Percentiles rank a stretch among this genome's conserved stretches.
Evolutionary conservation across 2,113 vertebrate species (phyloP).

Genomic region (Acinonyx jubatus): DNA sequence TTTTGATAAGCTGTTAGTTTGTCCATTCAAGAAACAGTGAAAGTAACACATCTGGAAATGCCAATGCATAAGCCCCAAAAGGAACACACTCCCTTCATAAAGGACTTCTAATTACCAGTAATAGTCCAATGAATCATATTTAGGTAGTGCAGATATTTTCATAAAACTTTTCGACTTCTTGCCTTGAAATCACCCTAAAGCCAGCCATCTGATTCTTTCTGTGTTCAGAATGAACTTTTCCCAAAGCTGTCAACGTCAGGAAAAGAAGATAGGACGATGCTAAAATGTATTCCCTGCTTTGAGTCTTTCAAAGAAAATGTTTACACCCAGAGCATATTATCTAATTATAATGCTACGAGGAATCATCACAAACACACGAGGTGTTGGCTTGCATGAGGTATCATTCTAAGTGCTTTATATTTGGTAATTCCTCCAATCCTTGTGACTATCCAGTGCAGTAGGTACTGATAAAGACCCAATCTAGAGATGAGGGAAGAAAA

Average conservation of each 20-base stretch:
- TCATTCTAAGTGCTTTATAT: neutral
- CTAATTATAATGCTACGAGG: neutral
- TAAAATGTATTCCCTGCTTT: neutral
- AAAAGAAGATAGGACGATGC: neutral
- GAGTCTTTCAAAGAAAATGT: neutral
- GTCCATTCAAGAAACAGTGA: neutral
- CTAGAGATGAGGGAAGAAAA: neutral
- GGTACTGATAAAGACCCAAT: neutral
- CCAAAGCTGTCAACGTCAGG: neutral
- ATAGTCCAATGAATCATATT: neutral
- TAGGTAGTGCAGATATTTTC: neutral
- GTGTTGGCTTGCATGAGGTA: too few relatives aligned
- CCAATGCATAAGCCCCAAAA: neutral
- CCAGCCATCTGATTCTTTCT: neutral
- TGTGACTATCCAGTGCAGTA: neutral
- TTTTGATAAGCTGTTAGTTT: conserved; percentile 26
- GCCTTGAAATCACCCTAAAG: neutral
- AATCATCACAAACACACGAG: neutral
- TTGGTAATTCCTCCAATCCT: neutral
- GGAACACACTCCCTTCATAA: neutral
- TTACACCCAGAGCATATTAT: neutral
- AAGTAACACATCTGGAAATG: neutral
- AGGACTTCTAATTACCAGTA: neutral
- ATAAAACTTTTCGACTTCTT: neutral
- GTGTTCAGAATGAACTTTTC: neutral